A percentile compares a stretch with the other conserved stretches of the same genome.
Conservation (phyloP, 2,797 vertebrate species). For the Phyllotis vaccarum region DNA sequence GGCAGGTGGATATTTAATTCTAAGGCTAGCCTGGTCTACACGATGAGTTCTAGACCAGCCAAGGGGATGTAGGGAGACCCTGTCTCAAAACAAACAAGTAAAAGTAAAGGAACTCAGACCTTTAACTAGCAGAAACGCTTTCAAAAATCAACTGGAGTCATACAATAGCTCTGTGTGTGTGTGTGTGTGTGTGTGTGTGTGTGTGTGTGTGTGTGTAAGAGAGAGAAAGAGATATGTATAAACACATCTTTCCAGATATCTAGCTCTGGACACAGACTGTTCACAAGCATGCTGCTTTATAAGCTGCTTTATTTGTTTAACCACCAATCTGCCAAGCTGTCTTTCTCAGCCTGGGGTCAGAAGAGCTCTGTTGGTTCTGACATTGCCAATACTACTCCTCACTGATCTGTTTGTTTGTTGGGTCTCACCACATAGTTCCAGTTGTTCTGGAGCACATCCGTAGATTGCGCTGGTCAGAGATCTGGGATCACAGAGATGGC, state of each 20-base stretch:
- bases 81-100: neutral
- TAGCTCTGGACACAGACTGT: neutral
- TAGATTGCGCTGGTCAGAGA: neutral
- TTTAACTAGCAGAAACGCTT: conserved; percentile 1
- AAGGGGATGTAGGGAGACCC: neutral
- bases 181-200: no score
- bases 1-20: neutral
- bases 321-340: neutral
- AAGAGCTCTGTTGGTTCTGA: neutral
- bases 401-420: neutral
- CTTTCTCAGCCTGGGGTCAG: neutral
- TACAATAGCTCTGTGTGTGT: no score
- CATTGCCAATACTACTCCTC: neutral
- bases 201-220: no score
- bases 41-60: neutral
- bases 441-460: no score
- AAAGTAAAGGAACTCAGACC: neutral
- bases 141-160: conserved; percentile 41
- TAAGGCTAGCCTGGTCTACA: neutral
- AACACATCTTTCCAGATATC: neutral
- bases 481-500: no score
- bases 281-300: neutral
- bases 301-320: neutral
- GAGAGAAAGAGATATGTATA: no score
- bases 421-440: neutral